A percentile compares a stretch with the other conserved stretches of the same genome.
These are phyloP conservation scores for Rhaphigaster nebulosa DNA, from an alignment of 2,888 invertebrate species.

Conservation along the genomic window DNA sequence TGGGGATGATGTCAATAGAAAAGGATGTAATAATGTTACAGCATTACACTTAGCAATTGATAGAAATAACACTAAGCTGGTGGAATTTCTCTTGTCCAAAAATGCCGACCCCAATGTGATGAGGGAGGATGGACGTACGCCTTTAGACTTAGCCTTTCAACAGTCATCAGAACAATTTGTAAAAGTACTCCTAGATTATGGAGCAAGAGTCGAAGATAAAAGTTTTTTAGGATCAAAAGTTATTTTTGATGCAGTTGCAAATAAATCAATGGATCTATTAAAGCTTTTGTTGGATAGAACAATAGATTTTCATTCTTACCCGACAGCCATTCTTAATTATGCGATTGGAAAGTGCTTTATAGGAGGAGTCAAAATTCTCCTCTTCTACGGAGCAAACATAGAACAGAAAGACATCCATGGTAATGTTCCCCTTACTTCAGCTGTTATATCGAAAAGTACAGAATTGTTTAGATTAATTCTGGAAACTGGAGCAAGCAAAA, in stretches of 20 bases:
- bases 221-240: slow-evolving; percentile 21
- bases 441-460: not conserved
- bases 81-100: not conserved
- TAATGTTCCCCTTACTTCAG: not conserved
- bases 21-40: not conserved
- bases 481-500: not conserved
- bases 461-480: not conserved
- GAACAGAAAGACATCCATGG: not conserved
- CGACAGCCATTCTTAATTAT: slow-evolving; percentile 29
- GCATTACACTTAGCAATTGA: not conserved
- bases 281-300: not conserved
- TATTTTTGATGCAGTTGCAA: slow-evolving; percentile 15
- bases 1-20: not conserved
- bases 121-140: not conserved
- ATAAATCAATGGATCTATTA: not conserved
- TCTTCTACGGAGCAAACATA: not conserved
- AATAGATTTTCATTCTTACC: not conserved
- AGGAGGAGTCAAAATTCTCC: not conserved
- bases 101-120: not conserved
- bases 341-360: not conserved
- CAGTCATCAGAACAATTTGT: not conserved
- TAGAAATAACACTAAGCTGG: not conserved
- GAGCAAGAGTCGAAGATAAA: not conserved
- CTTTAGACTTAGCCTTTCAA: not conserved
- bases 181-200: not conserved